Evolutionary conservation across 2,113 vertebrate species (phyloP), one percentile per base, ranked within the genome.

Genomic region (Apteryx mantelli): DNA sequence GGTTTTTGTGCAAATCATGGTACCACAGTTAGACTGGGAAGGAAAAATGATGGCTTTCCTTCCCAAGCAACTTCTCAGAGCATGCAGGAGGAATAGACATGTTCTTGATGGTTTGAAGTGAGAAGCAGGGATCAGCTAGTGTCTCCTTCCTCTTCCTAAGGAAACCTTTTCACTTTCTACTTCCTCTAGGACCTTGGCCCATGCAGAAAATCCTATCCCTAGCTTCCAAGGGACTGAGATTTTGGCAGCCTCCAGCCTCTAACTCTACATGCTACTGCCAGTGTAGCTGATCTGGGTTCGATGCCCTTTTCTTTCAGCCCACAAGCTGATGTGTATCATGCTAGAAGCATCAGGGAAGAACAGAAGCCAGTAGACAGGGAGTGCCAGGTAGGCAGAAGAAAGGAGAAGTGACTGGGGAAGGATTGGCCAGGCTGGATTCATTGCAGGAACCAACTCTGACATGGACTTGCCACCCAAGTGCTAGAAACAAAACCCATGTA

Each of bases 1-100:
- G 97, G 46, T 32, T 97, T 93, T 95, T 95, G 93, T 96, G 89
- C 91, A 91, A 94, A 97, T 92, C 76, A 87, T 94, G 92, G 96
- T 89, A 63, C 83, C 82, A 82, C 78, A 61, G 73, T 86, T 86
- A 94, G 88, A 80, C 65, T 77, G 73, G 76, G 65, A 93, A 83
- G 2, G 20, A 86, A 88, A 96, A 97, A 80, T 82, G 79, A 93
- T 4, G 63, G 84, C 61, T 95, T 96, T 93, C 83, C 52, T 93
- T 85, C 61, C 88, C 46, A 82, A 64, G 58, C 53, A 63, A 79
- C 56, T 48, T 44, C 80, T 73, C 25, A 55, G 80, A 77, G 42
- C 34, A 66, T 81, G 81, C 79, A 61, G 80, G 52, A 91, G 61
- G 68, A 88, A 86, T 56, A 56, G 85, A 52, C 75, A 40, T 82